These are phyloP conservation scores for Fukomys damarensis DNA, from an alignment of 2,113 vertebrate genomes.

Conservation along the genomic window DNA sequence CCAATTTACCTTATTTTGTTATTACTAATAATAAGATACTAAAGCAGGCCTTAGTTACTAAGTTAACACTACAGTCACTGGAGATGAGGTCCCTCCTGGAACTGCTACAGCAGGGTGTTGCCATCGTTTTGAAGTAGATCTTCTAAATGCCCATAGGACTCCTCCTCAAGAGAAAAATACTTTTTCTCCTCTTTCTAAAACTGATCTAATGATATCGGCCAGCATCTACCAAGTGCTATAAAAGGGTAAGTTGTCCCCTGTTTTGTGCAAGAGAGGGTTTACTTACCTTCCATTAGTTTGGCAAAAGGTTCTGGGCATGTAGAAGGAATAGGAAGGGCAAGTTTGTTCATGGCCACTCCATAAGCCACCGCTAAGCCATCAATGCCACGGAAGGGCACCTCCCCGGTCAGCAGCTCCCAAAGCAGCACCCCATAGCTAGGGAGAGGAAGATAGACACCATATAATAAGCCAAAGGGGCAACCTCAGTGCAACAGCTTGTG, in stretches of 20 bases:
- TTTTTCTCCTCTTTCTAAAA: background rate
- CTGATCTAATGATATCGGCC: background rate
- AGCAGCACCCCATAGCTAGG: constrained; percentile 94
- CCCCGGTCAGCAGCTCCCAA: constrained; percentile 97
- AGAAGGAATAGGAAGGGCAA: constrained; percentile 97
- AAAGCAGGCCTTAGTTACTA: background rate
- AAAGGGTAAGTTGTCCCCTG: background rate
- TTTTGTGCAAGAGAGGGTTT: background rate
- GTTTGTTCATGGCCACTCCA: constrained; percentile 98
- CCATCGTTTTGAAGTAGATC: background rate
- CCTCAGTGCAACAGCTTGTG: background rate
- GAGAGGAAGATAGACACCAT: constrained; percentile 37
- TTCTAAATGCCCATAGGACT: background rate
- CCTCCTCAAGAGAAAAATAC: background rate
- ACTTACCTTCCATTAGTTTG: constrained; percentile 96
- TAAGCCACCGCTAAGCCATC: constrained; percentile 97
- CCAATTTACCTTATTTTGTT: background rate
- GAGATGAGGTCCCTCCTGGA: background rate
- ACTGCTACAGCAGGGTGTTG: background rate
- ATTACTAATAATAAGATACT: background rate
- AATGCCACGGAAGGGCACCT: constrained; percentile 97
- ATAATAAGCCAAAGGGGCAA: background rate
- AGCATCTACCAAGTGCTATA: background rate
- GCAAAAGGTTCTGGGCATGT: constrained; percentile 97
- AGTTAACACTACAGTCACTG: background rate